Evolutionary conservation across 2,888 invertebrate genomes (phyloP).

Genomic region (Drepana falcataria): DNA sequence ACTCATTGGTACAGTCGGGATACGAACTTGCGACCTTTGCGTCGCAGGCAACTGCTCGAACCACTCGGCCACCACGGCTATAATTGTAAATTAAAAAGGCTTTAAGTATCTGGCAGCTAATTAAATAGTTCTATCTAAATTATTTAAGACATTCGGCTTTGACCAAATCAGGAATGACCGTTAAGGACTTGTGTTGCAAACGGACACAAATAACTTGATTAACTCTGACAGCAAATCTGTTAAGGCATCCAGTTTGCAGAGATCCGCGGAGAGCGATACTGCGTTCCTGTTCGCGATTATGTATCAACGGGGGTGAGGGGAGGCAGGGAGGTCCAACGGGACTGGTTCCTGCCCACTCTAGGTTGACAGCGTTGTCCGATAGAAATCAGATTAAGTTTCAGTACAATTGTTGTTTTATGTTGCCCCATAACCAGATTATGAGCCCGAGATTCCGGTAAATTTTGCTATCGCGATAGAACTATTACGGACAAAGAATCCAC

Average conservation of each 20-base stretch:
- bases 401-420: constrained; percentile 24
- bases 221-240: constrained; percentile 36
- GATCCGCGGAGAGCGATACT: constrained; percentile 12
- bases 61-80: too few relatives aligned
- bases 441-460: background rate
- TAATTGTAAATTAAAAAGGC: constrained; percentile 6
- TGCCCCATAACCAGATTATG: constrained; percentile 12
- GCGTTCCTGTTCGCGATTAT: constrained; percentile 3
- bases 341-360: constrained; percentile 23
- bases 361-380: constrained; percentile 29
- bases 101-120: constrained; percentile 19
- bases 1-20: too few relatives aligned
- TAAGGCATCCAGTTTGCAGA: constrained; percentile 17
- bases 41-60: too few relatives aligned
- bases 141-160: constrained; percentile 28
- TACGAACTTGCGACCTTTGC: too few relatives aligned
- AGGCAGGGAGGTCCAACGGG: constrained; percentile 12
- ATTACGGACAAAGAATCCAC: background rate
- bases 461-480: background rate
- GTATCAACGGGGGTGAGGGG: constrained; percentile 1
- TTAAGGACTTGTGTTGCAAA: constrained; percentile 27
- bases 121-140: constrained; percentile 25
- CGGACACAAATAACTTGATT: constrained; percentile 38
- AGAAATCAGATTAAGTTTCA: constrained; percentile 36
- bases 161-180: constrained; percentile 25